Conservation (phyloP, 2,888 invertebrate species). For the Polyploca ridens region DNA sequence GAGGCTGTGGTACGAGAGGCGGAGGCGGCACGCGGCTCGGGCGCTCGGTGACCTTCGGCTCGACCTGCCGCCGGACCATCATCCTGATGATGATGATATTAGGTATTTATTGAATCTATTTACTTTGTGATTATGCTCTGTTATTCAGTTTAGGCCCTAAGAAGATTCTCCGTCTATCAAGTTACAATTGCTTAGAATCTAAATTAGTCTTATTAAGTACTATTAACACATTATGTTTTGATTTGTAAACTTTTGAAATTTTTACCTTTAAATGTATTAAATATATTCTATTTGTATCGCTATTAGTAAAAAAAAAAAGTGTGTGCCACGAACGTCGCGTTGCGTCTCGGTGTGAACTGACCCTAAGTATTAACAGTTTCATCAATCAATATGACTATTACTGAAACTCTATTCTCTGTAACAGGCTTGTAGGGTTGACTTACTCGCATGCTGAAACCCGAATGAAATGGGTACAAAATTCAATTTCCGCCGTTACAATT, state of each 20-base stretch:
- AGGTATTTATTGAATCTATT: slow-evolving; percentile 53
- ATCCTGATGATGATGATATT: slow-evolving; percentile 85
- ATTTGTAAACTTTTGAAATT: no score
- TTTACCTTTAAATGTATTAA: no score
- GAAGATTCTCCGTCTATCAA: no score
- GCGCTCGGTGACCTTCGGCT: slow-evolving; percentile 85
- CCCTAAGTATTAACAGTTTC: no score
- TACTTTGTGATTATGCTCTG: neutral
- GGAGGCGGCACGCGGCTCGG: slow-evolving; percentile 91
- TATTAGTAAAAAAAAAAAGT: no score
- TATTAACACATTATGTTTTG: no score
- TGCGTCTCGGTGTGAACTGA: no score
- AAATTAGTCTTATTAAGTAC: no score
- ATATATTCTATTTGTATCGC: no score
- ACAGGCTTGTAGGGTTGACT: slow-evolving; percentile 29
- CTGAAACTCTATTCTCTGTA: slow-evolving; percentile 27
- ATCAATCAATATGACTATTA: neutral
- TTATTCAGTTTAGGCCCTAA: no score
- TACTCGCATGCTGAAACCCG: slow-evolving; percentile 19
- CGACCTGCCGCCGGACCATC: slow-evolving; percentile 85
- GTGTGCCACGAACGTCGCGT: no score
- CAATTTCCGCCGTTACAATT: slow-evolving; percentile 40
- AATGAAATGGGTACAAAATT: slow-evolving; percentile 41
- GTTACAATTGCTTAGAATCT: no score
- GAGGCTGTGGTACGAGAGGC: slow-evolving; percentile 91